Percentiles rank a stretch among this genome's conserved stretches.
Evolutionary conservation across 2,797 vertebrate genomes (phyloP).

Genomic region (Galagoides demidoff): DNA sequence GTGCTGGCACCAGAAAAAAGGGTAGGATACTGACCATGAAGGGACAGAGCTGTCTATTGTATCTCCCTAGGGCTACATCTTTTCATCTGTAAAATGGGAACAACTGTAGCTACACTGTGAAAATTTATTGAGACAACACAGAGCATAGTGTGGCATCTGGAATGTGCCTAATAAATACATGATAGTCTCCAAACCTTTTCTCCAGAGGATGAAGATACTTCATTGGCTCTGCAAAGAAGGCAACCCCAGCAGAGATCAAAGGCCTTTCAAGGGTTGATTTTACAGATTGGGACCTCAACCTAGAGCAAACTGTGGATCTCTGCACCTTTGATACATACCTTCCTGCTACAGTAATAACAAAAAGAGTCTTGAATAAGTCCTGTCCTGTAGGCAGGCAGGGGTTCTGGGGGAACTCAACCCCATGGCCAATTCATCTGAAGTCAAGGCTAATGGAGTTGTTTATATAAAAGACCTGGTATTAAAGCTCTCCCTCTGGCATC

Average conservation of each 20-base stretch:
- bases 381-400: background rate
- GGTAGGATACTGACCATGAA: background rate
- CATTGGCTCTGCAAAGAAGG: background rate
- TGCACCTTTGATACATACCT: background rate
- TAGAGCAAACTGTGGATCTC: background rate
- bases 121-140: background rate
- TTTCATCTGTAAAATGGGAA: background rate
- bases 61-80: background rate
- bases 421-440: background rate
- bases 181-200: background rate
- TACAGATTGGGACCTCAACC: background rate
- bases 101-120: background rate
- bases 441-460: background rate
- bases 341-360: background rate
- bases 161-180: background rate
- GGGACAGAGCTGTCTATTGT: background rate
- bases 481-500: background rate
- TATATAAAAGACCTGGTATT: background rate
- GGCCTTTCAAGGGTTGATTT: background rate
- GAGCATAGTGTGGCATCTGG: background rate
- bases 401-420: background rate
- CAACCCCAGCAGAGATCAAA: background rate
- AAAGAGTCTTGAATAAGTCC: background rate
- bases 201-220: background rate
- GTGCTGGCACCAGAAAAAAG: background rate